These are phyloP conservation scores for Ornithorhynchus anatinus DNA, from an alignment of 2,113 vertebrate genomes.

Conservation along the genomic window DNA sequence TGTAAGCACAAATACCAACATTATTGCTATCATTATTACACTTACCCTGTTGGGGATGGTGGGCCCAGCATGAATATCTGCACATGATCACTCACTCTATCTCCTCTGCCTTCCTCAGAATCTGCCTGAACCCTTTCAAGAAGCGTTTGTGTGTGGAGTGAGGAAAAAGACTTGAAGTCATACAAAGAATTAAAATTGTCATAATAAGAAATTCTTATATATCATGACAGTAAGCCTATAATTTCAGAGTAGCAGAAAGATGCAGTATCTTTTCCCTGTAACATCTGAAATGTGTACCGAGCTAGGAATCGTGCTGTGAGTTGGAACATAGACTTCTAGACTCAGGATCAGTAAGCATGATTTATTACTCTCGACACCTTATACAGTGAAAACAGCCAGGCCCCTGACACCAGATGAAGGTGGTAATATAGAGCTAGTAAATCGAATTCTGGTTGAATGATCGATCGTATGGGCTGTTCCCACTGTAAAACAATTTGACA, in stretches of 20 bases:
- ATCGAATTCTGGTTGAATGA: neutral
- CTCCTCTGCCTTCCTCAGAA: too few relatives aligned
- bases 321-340: slow-evolving; percentile 16
- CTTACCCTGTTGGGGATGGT: too few relatives aligned
- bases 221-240: neutral
- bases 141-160: too few relatives aligned
- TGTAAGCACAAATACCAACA: too few relatives aligned
- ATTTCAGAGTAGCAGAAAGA: slow-evolving; percentile 20
- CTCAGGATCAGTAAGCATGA: slow-evolving; percentile 1
- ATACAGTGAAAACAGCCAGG: slow-evolving; percentile 2
- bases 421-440: slow-evolving; percentile 30
- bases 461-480: neutral
- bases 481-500: rapidly evolving
- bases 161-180: too few relatives aligned
- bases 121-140: too few relatives aligned
- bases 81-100: too few relatives aligned
- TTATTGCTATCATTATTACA: too few relatives aligned
- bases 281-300: neutral
- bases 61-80: too few relatives aligned
- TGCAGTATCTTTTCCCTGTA: neutral
- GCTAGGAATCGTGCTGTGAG: slow-evolving; percentile 4
- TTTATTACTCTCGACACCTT: slow-evolving; percentile 37
- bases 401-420: neutral
- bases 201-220: too few relatives aligned
- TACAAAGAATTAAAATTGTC: too few relatives aligned